phyloP scores from a whole-genome alignment of 2,888 invertebrate species.

The Gastrophysa polygoni region DNA sequence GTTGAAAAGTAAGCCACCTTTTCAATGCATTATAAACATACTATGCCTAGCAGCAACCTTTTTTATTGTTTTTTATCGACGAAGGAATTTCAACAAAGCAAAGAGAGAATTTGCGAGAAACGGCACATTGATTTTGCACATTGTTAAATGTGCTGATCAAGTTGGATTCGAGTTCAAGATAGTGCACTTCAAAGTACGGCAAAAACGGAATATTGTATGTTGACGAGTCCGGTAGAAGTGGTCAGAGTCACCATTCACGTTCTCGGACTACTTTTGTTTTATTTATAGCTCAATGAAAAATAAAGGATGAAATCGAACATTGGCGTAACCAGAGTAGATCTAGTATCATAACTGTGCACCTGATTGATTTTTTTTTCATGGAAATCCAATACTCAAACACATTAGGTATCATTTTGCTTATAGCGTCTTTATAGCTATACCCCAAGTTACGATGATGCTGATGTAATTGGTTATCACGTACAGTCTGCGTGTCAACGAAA shows the following conservation, averaged over 20 bases:
- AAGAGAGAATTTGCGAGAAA: neutral
- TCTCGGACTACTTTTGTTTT: neutral
- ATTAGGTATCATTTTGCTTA: too few species aligned
- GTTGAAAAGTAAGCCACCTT: neutral
- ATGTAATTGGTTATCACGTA: too few species aligned
- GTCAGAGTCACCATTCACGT: neutral
- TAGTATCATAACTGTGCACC: too few species aligned
- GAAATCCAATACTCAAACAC: too few species aligned
- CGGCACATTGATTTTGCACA: neutral
- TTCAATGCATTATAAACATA: neutral
- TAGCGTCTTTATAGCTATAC: too few species aligned
- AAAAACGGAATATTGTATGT: neutral
- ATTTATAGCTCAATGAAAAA: neutral
- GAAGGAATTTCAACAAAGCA: neutral
- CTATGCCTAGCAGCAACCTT: neutral
- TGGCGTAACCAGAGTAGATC: too few species aligned
- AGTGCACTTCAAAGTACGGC: neutral
- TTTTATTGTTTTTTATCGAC: neutral
- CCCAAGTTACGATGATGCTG: too few species aligned
- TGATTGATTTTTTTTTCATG: too few species aligned
- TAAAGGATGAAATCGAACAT: neutral
- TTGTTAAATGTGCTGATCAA: neutral
- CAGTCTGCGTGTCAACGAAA: too few species aligned
- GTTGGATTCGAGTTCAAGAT: neutral
- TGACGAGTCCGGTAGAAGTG: neutral